Percentiles rank a stretch among this genome's conserved stretches.
phyloP scores from a whole-genome alignment of 2,113 vertebrate genomes.

The Anas platyrhynchos region DNA sequence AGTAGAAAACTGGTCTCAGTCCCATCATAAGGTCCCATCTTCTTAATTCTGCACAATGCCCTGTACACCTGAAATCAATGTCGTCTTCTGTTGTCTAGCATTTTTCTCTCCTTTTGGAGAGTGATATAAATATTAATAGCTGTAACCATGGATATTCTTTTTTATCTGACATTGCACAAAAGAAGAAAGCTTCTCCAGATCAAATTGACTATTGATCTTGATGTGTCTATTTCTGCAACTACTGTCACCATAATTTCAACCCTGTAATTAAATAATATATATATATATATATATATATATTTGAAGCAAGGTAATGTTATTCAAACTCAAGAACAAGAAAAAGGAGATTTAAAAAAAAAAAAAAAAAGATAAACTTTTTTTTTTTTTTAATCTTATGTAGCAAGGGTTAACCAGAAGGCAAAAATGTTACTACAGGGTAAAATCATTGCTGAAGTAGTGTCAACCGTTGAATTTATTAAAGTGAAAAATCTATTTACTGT shows the following conservation, averaged over 20 bases:
- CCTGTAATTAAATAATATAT: neutral
- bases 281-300: neutral
- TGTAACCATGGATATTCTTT: conserved; percentile 34
- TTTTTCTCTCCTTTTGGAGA: conserved; percentile 8
- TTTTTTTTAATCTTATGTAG: neutral
- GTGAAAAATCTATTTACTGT: neutral
- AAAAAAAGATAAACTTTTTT: neutral
- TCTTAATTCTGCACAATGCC: neutral
- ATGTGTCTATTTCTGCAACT: neutral
- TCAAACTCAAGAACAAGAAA: neutral
- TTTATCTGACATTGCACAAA: conserved; percentile 23
- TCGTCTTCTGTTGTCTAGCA: neutral
- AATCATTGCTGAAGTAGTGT: neutral
- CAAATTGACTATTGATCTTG: conserved; percentile 23
- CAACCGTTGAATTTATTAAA: neutral
- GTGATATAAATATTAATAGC: conserved; percentile 41
- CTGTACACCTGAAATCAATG: neutral
- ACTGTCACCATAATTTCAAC: neutral
- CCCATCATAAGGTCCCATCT: neutral
- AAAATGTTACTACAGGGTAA: neutral
- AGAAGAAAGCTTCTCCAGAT: conserved; percentile 37
- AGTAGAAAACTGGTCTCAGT: neutral
- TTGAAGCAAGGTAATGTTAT: neutral
- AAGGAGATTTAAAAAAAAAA: neutral
- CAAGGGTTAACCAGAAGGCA: neutral